These are phyloP conservation scores for Trissolcus brochymenae DNA, from an alignment of 2,888 invertebrate genomes.

Conservation along the genomic window DNA sequence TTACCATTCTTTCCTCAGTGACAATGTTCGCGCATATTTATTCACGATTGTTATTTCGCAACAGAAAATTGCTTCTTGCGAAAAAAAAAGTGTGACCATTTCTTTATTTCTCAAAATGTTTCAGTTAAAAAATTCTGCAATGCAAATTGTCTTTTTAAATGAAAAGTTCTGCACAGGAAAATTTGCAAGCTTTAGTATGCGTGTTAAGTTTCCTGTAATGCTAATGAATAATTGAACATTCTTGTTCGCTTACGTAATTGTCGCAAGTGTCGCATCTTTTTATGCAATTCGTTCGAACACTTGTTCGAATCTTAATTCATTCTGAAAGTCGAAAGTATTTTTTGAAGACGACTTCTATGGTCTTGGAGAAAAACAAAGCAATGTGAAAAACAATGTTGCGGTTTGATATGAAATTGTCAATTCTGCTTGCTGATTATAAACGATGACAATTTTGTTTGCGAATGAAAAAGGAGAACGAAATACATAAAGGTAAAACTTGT, in stretches of 20 bases:
- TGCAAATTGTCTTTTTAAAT: too few relatives aligned
- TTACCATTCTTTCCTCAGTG: neutral
- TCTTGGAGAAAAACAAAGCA: neutral
- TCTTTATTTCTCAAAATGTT: neutral
- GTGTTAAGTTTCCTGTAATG: neutral
- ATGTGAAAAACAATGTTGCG: neutral
- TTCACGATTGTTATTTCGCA: neutral
- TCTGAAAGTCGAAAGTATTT: neutral
- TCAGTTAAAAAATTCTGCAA: neutral
- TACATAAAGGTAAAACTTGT: slow-evolving; percentile 42
- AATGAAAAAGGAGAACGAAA: slow-evolving; percentile 38
- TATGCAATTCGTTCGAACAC: neutral
- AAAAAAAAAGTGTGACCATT: neutral
- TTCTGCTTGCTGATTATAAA: slow-evolving; percentile 29
- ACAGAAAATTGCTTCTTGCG: neutral
- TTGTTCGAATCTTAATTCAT: neutral
- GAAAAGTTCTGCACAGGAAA: too few relatives aligned
- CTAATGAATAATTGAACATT: slow-evolving; percentile 1
- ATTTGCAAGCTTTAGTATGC: too few relatives aligned
- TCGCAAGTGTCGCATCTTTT: slow-evolving; percentile 10
- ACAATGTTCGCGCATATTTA: neutral
- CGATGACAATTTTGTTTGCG: slow-evolving; percentile 44
- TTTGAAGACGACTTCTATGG: too few relatives aligned
- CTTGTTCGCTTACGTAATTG: slow-evolving; percentile 28
- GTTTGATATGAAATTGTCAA: slow-evolving; percentile 5